Percentiles rank a stretch among this genome's conserved stretches.
These are phyloP conservation scores for Synergus gifuensis DNA, from an alignment of 2,888 invertebrate species.

Conservation along the genomic window DNA sequence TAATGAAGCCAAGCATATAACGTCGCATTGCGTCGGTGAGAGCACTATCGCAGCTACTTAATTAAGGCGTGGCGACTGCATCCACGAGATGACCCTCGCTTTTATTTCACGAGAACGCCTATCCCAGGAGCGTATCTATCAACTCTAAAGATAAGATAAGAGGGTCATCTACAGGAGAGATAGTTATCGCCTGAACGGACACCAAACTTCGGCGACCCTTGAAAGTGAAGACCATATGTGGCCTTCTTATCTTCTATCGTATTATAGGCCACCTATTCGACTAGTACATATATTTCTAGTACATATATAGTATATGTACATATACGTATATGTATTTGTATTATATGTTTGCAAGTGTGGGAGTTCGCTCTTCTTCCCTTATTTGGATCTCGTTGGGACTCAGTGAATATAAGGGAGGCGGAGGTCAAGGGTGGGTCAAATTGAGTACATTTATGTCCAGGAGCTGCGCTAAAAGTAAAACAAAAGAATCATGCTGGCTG, in stretches of 20 bases:
- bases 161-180: slow-evolving; percentile 63
- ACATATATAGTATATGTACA: slow-evolving; percentile 30
- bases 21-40: slow-evolving; percentile 15
- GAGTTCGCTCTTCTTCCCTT: slow-evolving; percentile 19
- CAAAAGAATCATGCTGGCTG: slow-evolving; percentile 77
- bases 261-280: slow-evolving; percentile 44
- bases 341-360: neutral
- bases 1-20: slow-evolving; percentile 57
- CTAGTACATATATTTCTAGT: slow-evolving; percentile 46
- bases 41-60: slow-evolving; percentile 65
- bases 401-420: slow-evolving; percentile 39
- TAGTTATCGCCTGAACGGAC: slow-evolving; percentile 66
- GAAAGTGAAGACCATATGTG: slow-evolving; percentile 69
- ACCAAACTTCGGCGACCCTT: slow-evolving; percentile 61
- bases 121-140: slow-evolving; percentile 69
- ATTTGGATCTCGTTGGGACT: slow-evolving; percentile 6
- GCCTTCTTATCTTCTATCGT: slow-evolving; percentile 64
- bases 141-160: slow-evolving; percentile 69
- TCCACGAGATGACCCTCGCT: slow-evolving; percentile 58
- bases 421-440: slow-evolving; percentile 51
- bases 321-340: slow-evolving; percentile 44
- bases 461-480: slow-evolving; percentile 70
- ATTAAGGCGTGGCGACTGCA: slow-evolving; percentile 73
- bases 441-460: slow-evolving; percentile 62
- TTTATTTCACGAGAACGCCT: slow-evolving; percentile 60